A percentile compares a stretch with the other conserved stretches of the same genome.
These are phyloP conservation scores for Scaptomyza parva DNA, from an alignment of 2,888 invertebrate genomes.

Conservation along the genomic window DNA sequence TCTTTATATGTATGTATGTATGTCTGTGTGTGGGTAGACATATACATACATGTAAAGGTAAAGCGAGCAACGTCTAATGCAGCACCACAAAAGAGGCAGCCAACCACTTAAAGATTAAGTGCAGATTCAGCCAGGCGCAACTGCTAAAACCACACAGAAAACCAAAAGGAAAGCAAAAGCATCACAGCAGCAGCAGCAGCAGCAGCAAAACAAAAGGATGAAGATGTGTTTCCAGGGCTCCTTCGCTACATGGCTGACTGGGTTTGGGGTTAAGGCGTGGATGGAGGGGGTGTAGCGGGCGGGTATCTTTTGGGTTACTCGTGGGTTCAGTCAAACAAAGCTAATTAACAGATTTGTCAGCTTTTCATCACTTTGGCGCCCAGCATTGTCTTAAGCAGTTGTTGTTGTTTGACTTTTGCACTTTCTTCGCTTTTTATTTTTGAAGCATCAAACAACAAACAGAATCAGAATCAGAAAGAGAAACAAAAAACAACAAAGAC, in stretches of 20 bases:
- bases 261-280: constrained; percentile 9
- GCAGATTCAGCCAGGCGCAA: constrained; percentile 74
- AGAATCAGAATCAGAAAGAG: too few relatives aligned
- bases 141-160: constrained; percentile 33
- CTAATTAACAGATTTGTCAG: constrained; percentile 82
- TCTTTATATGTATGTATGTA: neutral
- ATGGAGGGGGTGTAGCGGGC: neutral
- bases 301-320: constrained; percentile 1
- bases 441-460: constrained; percentile 32
- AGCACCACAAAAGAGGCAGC: constrained; percentile 67
- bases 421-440: constrained; percentile 51
- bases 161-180: neutral
- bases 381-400: constrained; percentile 65
- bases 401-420: constrained; percentile 81
- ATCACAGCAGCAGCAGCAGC: neutral
- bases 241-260: constrained; percentile 20
- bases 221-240: constrained; percentile 16
- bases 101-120: constrained; percentile 79
- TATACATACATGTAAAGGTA: neutral
- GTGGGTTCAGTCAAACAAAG: constrained; percentile 73
- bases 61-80: constrained; percentile 55
- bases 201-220: constrained; percentile 43
- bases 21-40: too few relatives aligned
- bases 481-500: constrained; percentile 15
- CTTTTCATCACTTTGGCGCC: constrained; percentile 74